Evolutionary conservation across 2,113 vertebrate species (phyloP), one percentile per base, ranked within the genome.

Genomic region (Macrotis lagotis): DNA sequence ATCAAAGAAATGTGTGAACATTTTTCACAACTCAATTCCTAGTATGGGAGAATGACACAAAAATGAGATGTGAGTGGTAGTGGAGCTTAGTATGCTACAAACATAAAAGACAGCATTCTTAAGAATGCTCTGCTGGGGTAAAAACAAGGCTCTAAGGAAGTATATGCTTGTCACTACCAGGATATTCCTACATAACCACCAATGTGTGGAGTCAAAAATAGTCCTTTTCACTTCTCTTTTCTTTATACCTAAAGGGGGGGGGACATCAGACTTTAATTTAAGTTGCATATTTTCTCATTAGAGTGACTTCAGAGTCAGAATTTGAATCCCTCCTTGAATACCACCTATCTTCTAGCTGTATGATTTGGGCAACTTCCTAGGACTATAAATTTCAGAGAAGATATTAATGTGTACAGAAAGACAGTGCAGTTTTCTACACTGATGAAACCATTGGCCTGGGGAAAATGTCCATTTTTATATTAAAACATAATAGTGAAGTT

Each of bases 141-240:
- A 96, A 66, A 3, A 95, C 97, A 98, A 97, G 97, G 97, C 97
- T 97, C 97, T 93, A 90, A 96, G 95, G 47, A 26, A 97, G 96
- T 96, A 97, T 97, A 98, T 96, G 95, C 98, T 98, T 97, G 98
- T 98, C 98, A 0, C 98, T 97, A 98, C 98, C 98, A 98, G 98
- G 98, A 97, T 97, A 96, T 98, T 98, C 98, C 97, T 96, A 95
- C 96, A 95, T 97, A 98, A 98, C 98, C 97, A 97, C 97, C 96
- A 93, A 83, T 96, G 97, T 97, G 96, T 94, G 83, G 95, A 95
- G 90, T 25, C 96, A 98, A 95, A 97, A 97, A 98, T 98, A 95
- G 94, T 95, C 83, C 97, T 97, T 98, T 98, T 98, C 98, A 97
- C 93, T 95, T 95, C 91, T 97, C 96, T 96, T 95, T 97, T 97